Base-by-base conservation (phyloP, 2,797 vertebrate genomes). In the Thalassophryne amazonica region DNA sequence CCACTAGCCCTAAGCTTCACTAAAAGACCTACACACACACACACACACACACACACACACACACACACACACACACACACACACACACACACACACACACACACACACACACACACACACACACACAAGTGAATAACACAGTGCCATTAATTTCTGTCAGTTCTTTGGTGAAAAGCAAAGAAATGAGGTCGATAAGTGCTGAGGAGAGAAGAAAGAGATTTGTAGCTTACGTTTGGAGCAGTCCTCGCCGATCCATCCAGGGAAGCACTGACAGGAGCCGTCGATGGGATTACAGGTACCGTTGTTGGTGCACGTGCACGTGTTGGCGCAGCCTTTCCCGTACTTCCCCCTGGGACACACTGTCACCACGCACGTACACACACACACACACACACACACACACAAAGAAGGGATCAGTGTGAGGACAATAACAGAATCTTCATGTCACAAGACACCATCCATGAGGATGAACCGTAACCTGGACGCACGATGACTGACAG, bases 231-330 rank as follows among this genome's bases (percentile, higher is more conserved):
- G 74, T 80, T 93, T 92, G 27, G 95, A 95, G 82, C 97, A 99
- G 89, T 98, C 92, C 0, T 76, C 86, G 23, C 93, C 92, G 11
- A 95, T 92, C 97, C 97, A 99, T 18, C 97, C 97, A 0, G 96
- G 93, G 49, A 88, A 91, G n/a, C 97, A 99, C 76, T 97, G 97
- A 54, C 97, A 99, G 0, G 94, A 93, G 8, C 97, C 97, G 0
- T 99, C 95, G 0, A 94, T 92, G 30, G 94, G 94, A 10, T 94
- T 95, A 74, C 97, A 99, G 7, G 95, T 96, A 27, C 93, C 83
- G 0, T 98, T 99, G 89, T 97, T 98, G 4, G 92, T 94, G 86
- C 97, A 99, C 32, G 67, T 42, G 6, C 97, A 99, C 36, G 78
- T 27, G 77, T 94, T 88, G 0, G 87, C 83, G 35, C 97, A 99